Evolutionary conservation across 2,797 vertebrate genomes (phyloP).

Genomic region (Anableps anableps): DNA sequence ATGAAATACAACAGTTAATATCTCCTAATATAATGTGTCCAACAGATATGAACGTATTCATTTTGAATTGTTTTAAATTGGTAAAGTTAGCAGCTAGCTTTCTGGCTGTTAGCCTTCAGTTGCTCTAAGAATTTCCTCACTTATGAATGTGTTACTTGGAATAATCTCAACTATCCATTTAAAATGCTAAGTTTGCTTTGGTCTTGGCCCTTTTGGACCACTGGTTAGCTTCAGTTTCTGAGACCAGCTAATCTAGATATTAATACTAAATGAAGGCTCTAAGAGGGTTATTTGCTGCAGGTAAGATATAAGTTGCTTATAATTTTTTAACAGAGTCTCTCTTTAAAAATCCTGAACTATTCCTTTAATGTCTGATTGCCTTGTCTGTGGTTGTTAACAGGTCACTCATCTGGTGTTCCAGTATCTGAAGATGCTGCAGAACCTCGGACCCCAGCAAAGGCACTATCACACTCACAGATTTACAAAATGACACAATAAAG

Average conservation of each 20-base stretch:
- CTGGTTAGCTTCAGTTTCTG: neutral
- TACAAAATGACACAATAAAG: neutral
- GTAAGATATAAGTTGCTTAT: neutral
- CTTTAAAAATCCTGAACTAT: neutral
- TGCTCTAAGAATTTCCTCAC: no score
- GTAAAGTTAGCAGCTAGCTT: no score
- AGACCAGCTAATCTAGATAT: neutral
- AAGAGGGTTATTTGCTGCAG: no score
- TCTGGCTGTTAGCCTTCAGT: no score
- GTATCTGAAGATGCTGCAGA: slow-evolving; percentile 96
- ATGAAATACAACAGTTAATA: no score
- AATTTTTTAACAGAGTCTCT: neutral
- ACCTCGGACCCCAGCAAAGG: slow-evolving; percentile 91
- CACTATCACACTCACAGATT: slow-evolving; percentile 30
- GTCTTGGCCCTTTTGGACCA: neutral
- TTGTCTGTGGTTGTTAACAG: slow-evolving; percentile 73
- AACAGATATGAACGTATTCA: no score
- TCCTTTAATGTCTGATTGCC: neutral
- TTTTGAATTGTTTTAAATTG: no score
- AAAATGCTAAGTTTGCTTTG: no score
- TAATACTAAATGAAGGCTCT: neutral
- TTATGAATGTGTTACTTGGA: no score
- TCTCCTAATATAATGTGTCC: no score
- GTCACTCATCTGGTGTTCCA: slow-evolving; percentile 94
- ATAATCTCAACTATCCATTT: no score